phyloP scores from a whole-genome alignment of 1,140 invertebrate genomes.

The Cydia splendana region DNA sequence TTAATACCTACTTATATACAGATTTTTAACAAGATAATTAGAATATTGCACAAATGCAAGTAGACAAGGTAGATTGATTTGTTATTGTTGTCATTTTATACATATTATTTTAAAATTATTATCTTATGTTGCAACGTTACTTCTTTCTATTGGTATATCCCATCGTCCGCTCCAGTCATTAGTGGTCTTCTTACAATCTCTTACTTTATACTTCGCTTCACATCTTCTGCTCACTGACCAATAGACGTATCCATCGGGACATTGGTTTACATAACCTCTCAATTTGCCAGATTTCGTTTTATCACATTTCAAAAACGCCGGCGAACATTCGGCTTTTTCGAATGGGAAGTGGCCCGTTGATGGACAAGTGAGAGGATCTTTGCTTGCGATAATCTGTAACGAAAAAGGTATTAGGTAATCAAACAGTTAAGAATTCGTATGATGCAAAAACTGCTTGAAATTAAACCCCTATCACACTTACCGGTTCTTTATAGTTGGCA shows the following conservation, averaged over 20 bases:
- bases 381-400: slow-evolving; percentile 82
- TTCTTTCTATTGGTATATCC: slow-evolving; percentile 79
- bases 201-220: slow-evolving; percentile 81
- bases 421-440: no score
- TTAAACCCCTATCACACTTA: slow-evolving; percentile 68
- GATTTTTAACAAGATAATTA: neutral
- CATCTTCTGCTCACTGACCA: slow-evolving; percentile 89
- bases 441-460: no score
- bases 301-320: slow-evolving; percentile 87
- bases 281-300: slow-evolving; percentile 78
- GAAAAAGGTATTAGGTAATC: neutral
- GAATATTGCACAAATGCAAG: slow-evolving; percentile 32
- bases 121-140: slow-evolving; percentile 67
- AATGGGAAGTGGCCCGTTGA: slow-evolving; percentile 85
- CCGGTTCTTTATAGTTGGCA: slow-evolving; percentile 79
- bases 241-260: slow-evolving; percentile 87
- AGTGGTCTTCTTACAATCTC: slow-evolving; percentile 79
- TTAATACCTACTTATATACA: neutral
- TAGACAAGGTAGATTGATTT: slow-evolving; percentile 24
- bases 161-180: slow-evolving; percentile 71
- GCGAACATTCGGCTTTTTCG: slow-evolving; percentile 83
- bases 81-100: neutral
- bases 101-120: neutral
- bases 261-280: slow-evolving; percentile 87
- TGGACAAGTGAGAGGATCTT: slow-evolving; percentile 82